These are phyloP conservation scores for Chloroclystis v-ata DNA, from an alignment of 2,888 invertebrate genomes.

Conservation along the genomic window DNA sequence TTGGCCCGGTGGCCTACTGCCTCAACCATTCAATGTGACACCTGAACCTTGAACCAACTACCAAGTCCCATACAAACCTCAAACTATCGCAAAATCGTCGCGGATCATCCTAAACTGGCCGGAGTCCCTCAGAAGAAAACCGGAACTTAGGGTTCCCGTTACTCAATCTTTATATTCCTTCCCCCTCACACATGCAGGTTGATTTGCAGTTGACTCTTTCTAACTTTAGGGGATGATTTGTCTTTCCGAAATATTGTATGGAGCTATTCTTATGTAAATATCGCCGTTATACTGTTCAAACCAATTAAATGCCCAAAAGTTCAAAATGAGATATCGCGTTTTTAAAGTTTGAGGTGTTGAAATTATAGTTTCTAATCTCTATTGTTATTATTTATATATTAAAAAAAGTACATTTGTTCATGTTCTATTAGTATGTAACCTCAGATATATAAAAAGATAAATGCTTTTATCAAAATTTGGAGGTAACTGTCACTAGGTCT, in stretches of 20 bases:
- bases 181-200: slow-evolving; percentile 34
- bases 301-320: no score
- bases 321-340: no score
- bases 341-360: no score
- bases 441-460: no score
- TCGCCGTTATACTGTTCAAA: no score
- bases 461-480: no score
- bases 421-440: no score
- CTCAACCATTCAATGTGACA: slow-evolving; percentile 38
- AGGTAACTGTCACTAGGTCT: no score
- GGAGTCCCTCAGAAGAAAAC: slow-evolving; percentile 54
- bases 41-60: slow-evolving; percentile 35
- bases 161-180: slow-evolving; percentile 37
- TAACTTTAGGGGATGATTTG: slow-evolving; percentile 49
- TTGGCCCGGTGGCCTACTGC: slow-evolving; percentile 62
- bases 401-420: no score
- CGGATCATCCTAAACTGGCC: slow-evolving; percentile 47
- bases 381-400: no score
- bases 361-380: no score
- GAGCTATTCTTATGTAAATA: slow-evolving; percentile 46
- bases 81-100: slow-evolving; percentile 34
- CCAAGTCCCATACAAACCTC: slow-evolving; percentile 25
- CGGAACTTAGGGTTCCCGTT: slow-evolving; percentile 64
- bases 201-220: slow-evolving; percentile 35
- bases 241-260: slow-evolving; percentile 41